phyloP scores from a whole-genome alignment of 2,888 invertebrate species.

The Drosophila conformis region DNA sequence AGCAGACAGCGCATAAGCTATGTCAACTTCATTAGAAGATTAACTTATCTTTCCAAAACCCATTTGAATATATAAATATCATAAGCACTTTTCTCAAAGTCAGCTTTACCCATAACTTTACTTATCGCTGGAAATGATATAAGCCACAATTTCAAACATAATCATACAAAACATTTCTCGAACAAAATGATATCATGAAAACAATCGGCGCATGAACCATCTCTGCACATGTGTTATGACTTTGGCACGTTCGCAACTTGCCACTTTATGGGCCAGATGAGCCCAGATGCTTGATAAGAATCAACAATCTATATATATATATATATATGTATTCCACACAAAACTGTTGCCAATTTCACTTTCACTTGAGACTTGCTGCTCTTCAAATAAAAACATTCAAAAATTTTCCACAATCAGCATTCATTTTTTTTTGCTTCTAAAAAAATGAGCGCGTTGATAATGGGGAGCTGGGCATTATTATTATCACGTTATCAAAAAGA shows the following conservation, averaged over 20 bases:
- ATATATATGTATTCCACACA: not conserved
- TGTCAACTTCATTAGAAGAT: not conserved
- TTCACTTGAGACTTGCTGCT: conserved; percentile 41
- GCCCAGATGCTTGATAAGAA: conserved; percentile 35
- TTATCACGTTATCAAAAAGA: conserved; percentile 55
- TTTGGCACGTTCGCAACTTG: conserved; percentile 35
- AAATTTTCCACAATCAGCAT: conserved; percentile 44
- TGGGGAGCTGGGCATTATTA: conserved; percentile 13
- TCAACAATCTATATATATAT: conserved; percentile 12
- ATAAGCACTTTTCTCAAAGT: not conserved
- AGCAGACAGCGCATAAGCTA: not conserved
- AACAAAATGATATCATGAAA: conserved; percentile 1
- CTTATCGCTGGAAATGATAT: not conserved
- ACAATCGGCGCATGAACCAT: conserved; percentile 17
- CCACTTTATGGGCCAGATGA: conserved; percentile 18
- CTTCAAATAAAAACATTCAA: not conserved
- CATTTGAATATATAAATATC: not conserved
- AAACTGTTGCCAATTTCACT: conserved; percentile 27
- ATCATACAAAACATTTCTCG: not conserved
- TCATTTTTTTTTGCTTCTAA: not conserved
- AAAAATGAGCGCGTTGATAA: conserved; percentile 28
- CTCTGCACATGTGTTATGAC: not conserved
- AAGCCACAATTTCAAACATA: not conserved
- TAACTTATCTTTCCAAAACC: not conserved
- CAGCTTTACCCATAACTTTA: not conserved